phyloP scores from a whole-genome alignment of 2,888 invertebrate species.

The Helicoverpa assulta region DNA sequence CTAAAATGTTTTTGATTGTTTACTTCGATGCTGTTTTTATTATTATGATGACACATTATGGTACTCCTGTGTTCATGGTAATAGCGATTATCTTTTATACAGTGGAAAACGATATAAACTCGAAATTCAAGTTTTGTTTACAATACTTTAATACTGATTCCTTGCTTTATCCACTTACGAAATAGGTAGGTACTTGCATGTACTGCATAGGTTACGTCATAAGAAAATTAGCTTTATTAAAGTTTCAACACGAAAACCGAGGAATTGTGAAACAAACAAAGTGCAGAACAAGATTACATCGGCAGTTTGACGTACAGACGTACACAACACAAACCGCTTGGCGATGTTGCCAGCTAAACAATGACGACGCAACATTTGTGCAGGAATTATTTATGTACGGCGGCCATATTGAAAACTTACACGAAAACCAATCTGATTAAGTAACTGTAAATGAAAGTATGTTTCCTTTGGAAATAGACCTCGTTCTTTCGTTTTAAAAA shows the following conservation, averaged over 20 bases:
- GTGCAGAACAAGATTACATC: constrained; percentile 49
- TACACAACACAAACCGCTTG: constrained; percentile 43
- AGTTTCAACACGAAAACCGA: constrained; percentile 26
- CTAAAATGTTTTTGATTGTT: constrained; percentile 79
- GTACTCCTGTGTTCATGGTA: constrained; percentile 37
- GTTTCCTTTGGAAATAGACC: too few species aligned
- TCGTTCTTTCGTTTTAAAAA: too few species aligned
- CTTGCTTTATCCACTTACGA: background rate
- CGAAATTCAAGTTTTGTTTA: constrained; percentile 3
- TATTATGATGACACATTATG: constrained; percentile 58
- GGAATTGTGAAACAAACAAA: constrained; percentile 38
- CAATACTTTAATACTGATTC: too few species aligned
- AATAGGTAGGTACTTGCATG: background rate
- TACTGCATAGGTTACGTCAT: background rate
- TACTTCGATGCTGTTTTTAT: constrained; percentile 62
- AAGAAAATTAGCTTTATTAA: constrained; percentile 23
- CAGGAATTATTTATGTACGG: constrained; percentile 74
- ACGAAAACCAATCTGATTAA: constrained; percentile 27
- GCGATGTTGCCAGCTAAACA: constrained; percentile 46
- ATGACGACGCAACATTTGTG: constrained; percentile 59
- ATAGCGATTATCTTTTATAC: constrained; percentile 44
- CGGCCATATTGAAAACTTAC: constrained; percentile 64
- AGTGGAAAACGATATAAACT: constrained; percentile 24
- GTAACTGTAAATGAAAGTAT: too few species aligned
- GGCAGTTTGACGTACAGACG: constrained; percentile 39